These are phyloP conservation scores for Sinosuthora webbiana DNA, from an alignment of 2,113 vertebrate genomes.

Conservation along the genomic window DNA sequence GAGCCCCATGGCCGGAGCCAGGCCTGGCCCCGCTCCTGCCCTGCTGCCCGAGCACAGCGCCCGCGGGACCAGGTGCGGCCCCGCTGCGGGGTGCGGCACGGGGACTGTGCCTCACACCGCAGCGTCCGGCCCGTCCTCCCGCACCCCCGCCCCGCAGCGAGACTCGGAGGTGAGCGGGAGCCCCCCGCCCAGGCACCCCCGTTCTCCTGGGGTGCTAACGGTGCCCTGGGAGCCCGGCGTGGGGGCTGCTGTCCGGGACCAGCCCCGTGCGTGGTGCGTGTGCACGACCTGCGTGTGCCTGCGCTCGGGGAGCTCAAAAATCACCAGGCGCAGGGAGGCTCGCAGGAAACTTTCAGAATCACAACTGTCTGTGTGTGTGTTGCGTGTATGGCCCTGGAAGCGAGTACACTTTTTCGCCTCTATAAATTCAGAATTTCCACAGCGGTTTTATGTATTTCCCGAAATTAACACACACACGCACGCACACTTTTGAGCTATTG, in stretches of 20 bases:
- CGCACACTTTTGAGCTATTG: neutral
- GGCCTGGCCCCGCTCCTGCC: neutral
- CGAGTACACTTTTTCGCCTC: accelerated
- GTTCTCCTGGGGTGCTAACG: neutral
- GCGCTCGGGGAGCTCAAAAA: neutral
- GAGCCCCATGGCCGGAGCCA: neutral
- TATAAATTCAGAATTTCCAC: neutral
- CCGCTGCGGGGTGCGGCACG: too few relatives aligned
- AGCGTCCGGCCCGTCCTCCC: neutral
- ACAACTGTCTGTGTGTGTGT: too few relatives aligned
- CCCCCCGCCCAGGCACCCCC: too few relatives aligned
- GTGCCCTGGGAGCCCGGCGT: neutral
- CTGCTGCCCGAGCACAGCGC: accelerated
- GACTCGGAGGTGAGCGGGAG: neutral
- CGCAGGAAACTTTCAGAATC: neutral
- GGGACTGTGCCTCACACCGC: neutral
- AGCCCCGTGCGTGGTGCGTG: neutral
- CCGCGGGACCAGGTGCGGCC: neutral
- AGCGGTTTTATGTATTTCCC: neutral
- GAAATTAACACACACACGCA: neutral
- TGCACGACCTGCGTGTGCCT: neutral
- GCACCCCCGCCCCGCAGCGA: neutral
- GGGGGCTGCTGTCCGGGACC: neutral
- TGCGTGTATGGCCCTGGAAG: neutral
- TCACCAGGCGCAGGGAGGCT: neutral